A percentile compares a stretch with the other conserved stretches of the same genome.
Conservation (phyloP, 2,888 invertebrate genomes). For the Zootermopsis nevadensis region DNA sequence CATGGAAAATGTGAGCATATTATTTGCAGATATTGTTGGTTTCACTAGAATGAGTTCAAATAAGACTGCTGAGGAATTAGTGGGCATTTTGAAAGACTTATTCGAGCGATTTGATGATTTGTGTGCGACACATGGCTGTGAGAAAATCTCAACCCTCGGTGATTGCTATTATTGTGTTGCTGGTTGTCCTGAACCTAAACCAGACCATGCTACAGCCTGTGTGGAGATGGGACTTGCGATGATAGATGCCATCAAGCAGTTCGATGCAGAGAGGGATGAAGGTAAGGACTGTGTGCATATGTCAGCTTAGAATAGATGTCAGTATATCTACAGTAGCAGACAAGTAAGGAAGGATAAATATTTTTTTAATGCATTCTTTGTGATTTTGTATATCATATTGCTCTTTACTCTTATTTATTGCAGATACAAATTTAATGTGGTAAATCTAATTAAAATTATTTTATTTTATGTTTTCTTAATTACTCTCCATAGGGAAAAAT, state of each 20-base stretch:
- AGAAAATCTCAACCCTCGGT: conserved; percentile 95
- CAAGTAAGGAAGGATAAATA: too few relatives aligned
- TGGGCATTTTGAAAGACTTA: conserved; percentile 93
- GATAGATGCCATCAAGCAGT: conserved; percentile 92
- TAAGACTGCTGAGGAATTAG: conserved; percentile 95
- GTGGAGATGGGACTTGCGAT: conserved; percentile 97
- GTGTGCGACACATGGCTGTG: conserved; percentile 89
- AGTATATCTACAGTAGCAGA: too few relatives aligned
- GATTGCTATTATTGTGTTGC: conserved; percentile 96
- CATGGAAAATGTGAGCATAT: conserved; percentile 95
- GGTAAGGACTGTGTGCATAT: conserved; percentile 62
- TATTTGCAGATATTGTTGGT: conserved; percentile 98
- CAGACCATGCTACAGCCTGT: conserved; percentile 94
- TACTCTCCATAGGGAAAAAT: too few relatives aligned
- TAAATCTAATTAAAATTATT: too few relatives aligned
- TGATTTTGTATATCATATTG: too few relatives aligned
- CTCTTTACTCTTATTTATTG: too few relatives aligned
- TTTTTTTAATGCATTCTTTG: too few relatives aligned
- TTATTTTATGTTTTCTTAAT: too few relatives aligned
- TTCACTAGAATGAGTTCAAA: conserved; percentile 98
- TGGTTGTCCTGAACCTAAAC: conserved; percentile 92
- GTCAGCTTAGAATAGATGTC: too few relatives aligned
- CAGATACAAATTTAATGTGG: too few relatives aligned
- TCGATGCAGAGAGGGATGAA: conserved; percentile 90
- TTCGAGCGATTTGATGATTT: conserved; percentile 95